phyloP scores from a whole-genome alignment of 2,797 vertebrate species.

The Strix occidentalis region DNA sequence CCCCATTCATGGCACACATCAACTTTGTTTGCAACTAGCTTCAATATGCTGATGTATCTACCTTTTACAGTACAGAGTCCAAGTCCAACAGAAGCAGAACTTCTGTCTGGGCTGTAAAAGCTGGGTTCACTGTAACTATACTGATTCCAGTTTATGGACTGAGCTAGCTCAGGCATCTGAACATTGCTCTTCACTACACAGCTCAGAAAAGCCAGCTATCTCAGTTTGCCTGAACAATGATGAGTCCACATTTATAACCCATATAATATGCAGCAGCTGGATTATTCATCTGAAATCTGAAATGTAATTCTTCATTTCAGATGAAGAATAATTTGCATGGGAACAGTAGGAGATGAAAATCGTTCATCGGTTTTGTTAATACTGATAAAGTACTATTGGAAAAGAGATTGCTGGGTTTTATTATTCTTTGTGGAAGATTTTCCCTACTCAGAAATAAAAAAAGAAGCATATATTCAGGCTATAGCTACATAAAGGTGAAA shows the following conservation, averaged over 20 bases:
- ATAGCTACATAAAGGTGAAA: not conserved
- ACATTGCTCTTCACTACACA: not conserved
- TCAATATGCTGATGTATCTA: rapidly evolving
- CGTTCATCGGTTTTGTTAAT: not conserved
- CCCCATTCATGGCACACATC: rapidly evolving
- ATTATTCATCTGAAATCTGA: not conserved
- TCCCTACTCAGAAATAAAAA: not conserved
- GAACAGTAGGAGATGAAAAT: not conserved
- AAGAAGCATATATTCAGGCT: not conserved
- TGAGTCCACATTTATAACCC: not conserved
- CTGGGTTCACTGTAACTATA: not conserved
- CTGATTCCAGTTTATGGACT: not conserved
- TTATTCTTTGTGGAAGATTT: not conserved
- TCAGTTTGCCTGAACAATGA: not conserved
- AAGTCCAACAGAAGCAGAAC: not conserved
- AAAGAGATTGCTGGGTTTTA: not conserved
- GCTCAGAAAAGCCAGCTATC: not conserved
- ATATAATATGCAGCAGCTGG: not conserved
- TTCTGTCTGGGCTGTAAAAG: not conserved
- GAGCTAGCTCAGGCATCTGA: not conserved
- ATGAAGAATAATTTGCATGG: not conserved
- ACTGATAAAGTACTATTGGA: not conserved
- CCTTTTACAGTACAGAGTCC: not conserved
- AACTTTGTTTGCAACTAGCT: not conserved
- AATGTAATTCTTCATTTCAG: not conserved